phyloP scores from a whole-genome alignment of 2,888 invertebrate genomes.

The Eilema caniola region DNA sequence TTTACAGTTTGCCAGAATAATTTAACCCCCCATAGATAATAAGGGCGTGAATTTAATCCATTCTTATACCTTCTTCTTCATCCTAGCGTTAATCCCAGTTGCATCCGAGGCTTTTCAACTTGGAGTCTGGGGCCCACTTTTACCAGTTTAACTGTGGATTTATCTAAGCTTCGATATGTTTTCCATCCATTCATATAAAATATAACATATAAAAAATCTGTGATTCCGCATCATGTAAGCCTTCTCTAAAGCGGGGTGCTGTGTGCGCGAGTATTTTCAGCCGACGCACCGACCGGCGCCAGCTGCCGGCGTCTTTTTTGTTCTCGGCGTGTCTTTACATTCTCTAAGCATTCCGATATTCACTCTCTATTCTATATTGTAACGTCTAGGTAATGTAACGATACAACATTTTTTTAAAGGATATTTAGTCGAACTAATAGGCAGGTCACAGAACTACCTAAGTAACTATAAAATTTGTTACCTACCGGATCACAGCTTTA shows the following conservation, averaged over 20 bases:
- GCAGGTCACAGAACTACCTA: too few species aligned
- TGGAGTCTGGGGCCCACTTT: too few species aligned
- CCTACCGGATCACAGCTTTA: too few species aligned
- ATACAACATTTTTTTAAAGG: neutral
- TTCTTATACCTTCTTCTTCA: too few species aligned
- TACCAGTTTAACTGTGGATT: too few species aligned
- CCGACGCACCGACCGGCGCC: constrained; percentile 68
- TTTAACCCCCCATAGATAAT: neutral
- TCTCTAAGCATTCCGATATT: constrained; percentile 30
- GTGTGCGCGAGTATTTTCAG: constrained; percentile 72
- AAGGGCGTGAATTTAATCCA: too few species aligned
- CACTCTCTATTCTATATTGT: constrained; percentile 22
- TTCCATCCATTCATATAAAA: too few species aligned
- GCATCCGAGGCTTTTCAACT: too few species aligned
- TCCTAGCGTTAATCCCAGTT: too few species aligned
- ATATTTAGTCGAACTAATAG: too few species aligned
- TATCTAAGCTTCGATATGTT: too few species aligned
- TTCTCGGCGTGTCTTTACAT: constrained; percentile 39
- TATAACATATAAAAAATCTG: neutral
- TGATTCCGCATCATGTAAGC: constrained; percentile 57
- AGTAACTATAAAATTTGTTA: too few species aligned
- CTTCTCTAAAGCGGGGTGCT: constrained; percentile 43
- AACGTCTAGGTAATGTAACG: neutral
- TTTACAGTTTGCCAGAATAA: neutral
- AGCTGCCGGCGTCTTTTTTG: constrained; percentile 65